phyloP scores from a whole-genome alignment of 1,140 invertebrate genomes.

The Anoplolepis gracilipes region DNA sequence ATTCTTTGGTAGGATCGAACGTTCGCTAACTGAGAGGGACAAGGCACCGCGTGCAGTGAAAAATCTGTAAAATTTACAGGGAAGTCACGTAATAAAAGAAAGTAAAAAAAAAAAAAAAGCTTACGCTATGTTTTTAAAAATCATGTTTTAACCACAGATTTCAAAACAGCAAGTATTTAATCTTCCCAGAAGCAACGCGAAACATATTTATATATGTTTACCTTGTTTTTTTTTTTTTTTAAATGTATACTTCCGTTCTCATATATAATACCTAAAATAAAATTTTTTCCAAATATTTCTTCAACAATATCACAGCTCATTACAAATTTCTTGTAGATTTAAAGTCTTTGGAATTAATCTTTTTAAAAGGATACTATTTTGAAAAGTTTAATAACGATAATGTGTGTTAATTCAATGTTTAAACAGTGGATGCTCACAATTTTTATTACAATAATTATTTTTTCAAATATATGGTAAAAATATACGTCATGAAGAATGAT shows the following conservation, averaged over 20 bases:
- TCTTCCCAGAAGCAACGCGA: neutral
- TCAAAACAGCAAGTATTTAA: neutral
- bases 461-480: neutral
- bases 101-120: neutral
- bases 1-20: slow-evolving; percentile 4
- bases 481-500: neutral
- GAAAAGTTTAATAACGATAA: neutral
- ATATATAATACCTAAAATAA: neutral
- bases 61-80: neutral
- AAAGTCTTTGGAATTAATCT: neutral
- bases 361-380: neutral
- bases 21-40: neutral
- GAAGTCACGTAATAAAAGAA: neutral
- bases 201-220: neutral
- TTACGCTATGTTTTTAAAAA: neutral
- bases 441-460: slow-evolving; percentile 8
- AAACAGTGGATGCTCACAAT: neutral
- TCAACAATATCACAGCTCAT: neutral
- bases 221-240: too few species aligned
- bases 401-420: neutral
- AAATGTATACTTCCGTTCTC: neutral
- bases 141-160: neutral
- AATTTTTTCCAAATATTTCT: neutral
- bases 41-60: neutral
- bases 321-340: neutral